Base-by-base conservation (phyloP, 2,113 vertebrate species). In the Aspidoscelis tigris region DNA sequence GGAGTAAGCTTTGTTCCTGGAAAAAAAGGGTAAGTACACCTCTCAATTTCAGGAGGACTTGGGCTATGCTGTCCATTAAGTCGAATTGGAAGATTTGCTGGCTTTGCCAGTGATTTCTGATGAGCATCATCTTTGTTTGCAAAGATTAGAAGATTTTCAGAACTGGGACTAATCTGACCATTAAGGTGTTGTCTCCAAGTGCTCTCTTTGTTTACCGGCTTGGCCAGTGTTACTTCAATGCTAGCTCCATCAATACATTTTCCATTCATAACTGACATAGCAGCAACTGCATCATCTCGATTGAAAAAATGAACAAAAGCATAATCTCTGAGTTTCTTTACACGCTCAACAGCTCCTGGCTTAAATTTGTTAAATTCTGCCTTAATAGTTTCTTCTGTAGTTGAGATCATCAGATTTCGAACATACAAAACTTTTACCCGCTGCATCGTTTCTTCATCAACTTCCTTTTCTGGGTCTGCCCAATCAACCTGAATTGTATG, bases 301-400 rank as follows among this genome's bases (percentile, higher is more conserved):
- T 93, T 94, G 89, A 96, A 97, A 95, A 98, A 99, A 92, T 99
- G 98, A 89, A 99, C 92, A 93, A 99, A 99, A 85, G 98, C 98
- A 89, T 99, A 99, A 92, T 99, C 97, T 14, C 95, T 95, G 84
- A 99, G 93, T 93, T 99, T 99, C 93, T 99, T 99, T 0, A 99
- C 98, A 22, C 98, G 96, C 88, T 99, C 98, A 90, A 99, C 97
- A 3, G 94, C 92, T 86, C 98, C 98, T 7, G 97, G 97, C 80
- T 97, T 98, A 90, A 98, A 96, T 79, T 94, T 93, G 72, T 96
- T 98, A 93, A 99, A 99, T 93, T 98, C 97, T 72, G 94, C 93
- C 79, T 94, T 95, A 69, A 99, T 97, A 2, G 96, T 97, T 80
- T 99, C 98, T 82, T 99, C 98, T 0, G 95, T 95, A 53, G 98